Evolutionary conservation across 2,888 invertebrate species (phyloP), one percentile per base, ranked within the genome.

Genomic region (Pheosia tremula): DNA sequence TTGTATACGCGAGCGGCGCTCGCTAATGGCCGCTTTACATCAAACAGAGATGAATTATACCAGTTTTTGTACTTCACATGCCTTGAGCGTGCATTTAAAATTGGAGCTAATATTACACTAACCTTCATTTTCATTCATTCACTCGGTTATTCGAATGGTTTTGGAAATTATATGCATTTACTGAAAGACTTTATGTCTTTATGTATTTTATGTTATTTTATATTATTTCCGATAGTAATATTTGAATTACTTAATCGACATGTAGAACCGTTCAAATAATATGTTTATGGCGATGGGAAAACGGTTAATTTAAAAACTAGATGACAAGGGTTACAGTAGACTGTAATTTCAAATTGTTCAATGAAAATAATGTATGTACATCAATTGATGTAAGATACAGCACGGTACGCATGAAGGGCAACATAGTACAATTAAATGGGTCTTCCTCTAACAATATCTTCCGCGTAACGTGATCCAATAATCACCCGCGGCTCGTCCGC

Each of bases 381-480:
- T 24, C 9, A 50, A n/a, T n/a, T 47, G 5, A 47, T 3, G 11
- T 45, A 47, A 24, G 10, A 53, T 11, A 53, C 11, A 37, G 10
- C 9, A 53, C 10, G 37, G 5, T 3, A 9, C n/a, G 36, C 7
- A 53, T 37, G 24, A 53, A 53, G 53, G 52, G 52, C 52, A 52
- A 52, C 24, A 69, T 69, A 68, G 62, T 66, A 67, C 66, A 77
- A 74, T 72, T 72, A 72, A 58, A 53, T 59, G 64, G 63, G 68
- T 70, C 79, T 77, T 78, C 82, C 81, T 77, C 68, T 75, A 81
- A 78, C 73, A 79, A 80, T 75, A 77, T 84, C 79, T 83, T 84
- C 81, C 81, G 70, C 68, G 91, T 88, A 92, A 92, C 78, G 64
- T 75, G 87, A 92, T 91, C 90, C 86, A 86, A 88, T 90, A 90